Percentiles rank a stretch among this genome's conserved stretches.
These are phyloP conservation scores for Microplitis mediator DNA, from an alignment of 1,140 invertebrate genomes.

Conservation along the genomic window DNA sequence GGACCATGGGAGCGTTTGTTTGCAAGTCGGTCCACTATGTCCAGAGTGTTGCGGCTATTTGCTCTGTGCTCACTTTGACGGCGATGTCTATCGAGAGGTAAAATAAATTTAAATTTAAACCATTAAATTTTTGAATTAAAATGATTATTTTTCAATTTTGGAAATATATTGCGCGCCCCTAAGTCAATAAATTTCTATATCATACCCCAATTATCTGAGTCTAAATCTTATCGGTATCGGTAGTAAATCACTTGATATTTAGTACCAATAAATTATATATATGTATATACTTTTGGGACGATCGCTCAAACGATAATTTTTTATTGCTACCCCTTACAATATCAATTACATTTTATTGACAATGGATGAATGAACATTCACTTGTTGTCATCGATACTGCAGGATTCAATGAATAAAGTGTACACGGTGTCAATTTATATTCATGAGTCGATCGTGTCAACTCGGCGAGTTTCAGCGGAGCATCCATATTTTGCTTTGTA, in stretches of 20 bases:
- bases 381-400: too few species aligned
- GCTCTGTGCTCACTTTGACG: conserved; percentile 78
- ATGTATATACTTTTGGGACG: too few species aligned
- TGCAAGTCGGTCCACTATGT: conserved; percentile 80
- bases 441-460: conserved; percentile 12
- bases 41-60: conserved; percentile 77
- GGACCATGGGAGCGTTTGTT: conserved; percentile 73
- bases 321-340: too few species aligned
- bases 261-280: too few species aligned
- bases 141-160: background rate
- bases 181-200: background rate
- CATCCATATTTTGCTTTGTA: background rate
- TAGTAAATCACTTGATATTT: too few species aligned
- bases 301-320: too few species aligned
- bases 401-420: too few species aligned
- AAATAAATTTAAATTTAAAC: background rate
- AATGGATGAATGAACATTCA: background rate
- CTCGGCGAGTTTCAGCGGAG: too few species aligned
- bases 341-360: too few species aligned
- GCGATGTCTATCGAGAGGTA: conserved; percentile 82
- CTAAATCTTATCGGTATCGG: too few species aligned
- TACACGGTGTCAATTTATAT: conserved; percentile 14
- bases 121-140: too few species aligned
- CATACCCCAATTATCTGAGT: too few species aligned
- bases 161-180: background rate